Percentiles rank a stretch among this genome's conserved stretches.
phyloP scores from a whole-genome alignment of 2,888 invertebrate genomes.

The Chouioia cunea region DNA sequence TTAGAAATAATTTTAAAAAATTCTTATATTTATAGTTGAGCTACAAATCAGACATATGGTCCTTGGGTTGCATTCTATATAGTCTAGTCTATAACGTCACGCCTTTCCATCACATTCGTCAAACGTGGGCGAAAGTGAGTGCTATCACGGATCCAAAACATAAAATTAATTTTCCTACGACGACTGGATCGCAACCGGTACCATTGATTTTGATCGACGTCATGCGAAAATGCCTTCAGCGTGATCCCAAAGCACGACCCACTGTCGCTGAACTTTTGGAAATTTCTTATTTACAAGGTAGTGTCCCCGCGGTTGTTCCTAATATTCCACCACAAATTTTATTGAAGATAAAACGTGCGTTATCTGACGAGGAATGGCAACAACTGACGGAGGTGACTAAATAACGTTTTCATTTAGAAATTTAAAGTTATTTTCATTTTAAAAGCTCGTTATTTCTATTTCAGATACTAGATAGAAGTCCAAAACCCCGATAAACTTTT shows the following conservation, averaged over 20 bases:
- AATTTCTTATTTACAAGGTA: conserved; percentile 67
- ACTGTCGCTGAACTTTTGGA: conserved; percentile 80
- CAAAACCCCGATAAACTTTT: conserved; percentile 28
- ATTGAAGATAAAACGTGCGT: conserved; percentile 58
- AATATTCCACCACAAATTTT: conserved; percentile 57
- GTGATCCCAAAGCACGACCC: conserved; percentile 80
- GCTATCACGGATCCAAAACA: conserved; percentile 83
- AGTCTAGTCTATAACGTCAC: conserved; percentile 90
- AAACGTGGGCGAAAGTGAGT: conserved; percentile 79
- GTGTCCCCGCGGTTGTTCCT: conserved; percentile 28
- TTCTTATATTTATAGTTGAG: conserved; percentile 76
- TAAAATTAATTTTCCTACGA: conserved; percentile 75
- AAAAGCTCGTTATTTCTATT: conserved; percentile 17
- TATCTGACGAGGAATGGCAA: conserved; percentile 63
- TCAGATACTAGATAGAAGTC: conserved; percentile 48
- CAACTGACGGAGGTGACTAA: conserved; percentile 58
- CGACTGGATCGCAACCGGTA: conserved; percentile 67
- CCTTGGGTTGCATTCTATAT: conserved; percentile 96
- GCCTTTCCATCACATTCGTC: conserved; percentile 87
- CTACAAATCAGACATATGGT: conserved; percentile 96
- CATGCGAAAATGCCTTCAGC: conserved; percentile 79
- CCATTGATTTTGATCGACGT: conserved; percentile 75
- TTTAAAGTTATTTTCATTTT: neutral
- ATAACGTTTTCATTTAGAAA: conserved; percentile 3
- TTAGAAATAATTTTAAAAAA: conserved; percentile 14